phyloP scores from a whole-genome alignment of 1,140 invertebrate species.

The Caenorhabditis elegans region DNA sequence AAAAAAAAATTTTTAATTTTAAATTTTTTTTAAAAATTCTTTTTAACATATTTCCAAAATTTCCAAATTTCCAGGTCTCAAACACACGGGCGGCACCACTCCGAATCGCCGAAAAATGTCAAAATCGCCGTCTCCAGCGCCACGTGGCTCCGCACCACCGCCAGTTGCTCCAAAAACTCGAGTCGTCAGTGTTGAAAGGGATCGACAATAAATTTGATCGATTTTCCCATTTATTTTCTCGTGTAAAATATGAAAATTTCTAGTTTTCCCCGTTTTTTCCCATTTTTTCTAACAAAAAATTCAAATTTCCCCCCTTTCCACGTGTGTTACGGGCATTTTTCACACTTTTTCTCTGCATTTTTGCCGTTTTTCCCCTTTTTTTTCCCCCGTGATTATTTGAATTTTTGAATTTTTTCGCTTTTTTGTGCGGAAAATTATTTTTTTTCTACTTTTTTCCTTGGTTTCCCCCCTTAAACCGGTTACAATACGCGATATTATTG shows the following conservation, averaged over 20 bases:
- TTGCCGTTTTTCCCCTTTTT: too few species aligned
- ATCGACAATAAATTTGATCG: constrained; percentile 41
- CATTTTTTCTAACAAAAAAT: too few species aligned
- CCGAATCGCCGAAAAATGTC: constrained; percentile 28
- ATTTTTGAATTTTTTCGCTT: too few species aligned
- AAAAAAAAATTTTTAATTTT: neutral
- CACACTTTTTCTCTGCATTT: too few species aligned
- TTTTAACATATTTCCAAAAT: neutral
- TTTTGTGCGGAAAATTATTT: too few species aligned
- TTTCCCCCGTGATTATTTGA: too few species aligned
- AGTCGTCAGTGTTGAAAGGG: constrained; percentile 31
- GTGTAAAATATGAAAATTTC: too few species aligned
- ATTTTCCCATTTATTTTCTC: neutral
- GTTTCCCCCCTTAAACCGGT: too few species aligned
- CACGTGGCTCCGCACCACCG: constrained; percentile 17
- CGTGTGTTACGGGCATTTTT: too few species aligned
- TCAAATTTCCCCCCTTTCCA: too few species aligned
- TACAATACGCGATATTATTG: too few species aligned
- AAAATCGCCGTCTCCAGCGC: constrained; percentile 3
- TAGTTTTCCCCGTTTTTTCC: neutral
- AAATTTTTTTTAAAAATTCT: neutral
- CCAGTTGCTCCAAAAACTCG: constrained; percentile 39
- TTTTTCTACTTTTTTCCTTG: too few species aligned
- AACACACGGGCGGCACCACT: constrained; percentile 24
- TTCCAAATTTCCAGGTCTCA: neutral